These are phyloP conservation scores for Anagyrus pseudococci DNA, from an alignment of 2,888 invertebrate genomes.

Conservation along the genomic window DNA sequence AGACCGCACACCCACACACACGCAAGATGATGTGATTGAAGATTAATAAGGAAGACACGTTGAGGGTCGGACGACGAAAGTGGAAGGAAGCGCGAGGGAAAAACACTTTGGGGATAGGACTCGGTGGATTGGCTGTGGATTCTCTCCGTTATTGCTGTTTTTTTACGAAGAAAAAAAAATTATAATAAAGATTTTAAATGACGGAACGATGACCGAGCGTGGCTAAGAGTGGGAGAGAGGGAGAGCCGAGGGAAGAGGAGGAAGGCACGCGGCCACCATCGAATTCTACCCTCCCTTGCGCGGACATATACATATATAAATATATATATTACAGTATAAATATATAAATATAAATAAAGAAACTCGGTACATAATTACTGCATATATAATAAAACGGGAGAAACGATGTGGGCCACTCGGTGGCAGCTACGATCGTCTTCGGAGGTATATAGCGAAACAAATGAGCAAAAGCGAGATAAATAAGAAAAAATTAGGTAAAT, in stretches of 20 bases:
- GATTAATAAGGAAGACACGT: too few species aligned
- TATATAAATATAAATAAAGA: slow-evolving; percentile 38
- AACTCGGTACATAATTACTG: slow-evolving; percentile 33
- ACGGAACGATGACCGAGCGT: slow-evolving; percentile 36
- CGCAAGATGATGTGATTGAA: slow-evolving; percentile 5
- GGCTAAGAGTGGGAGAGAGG: slow-evolving; percentile 22
- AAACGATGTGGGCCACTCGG: slow-evolving; percentile 32
- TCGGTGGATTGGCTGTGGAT: slow-evolving; percentile 30
- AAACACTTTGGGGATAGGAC: slow-evolving; percentile 12
- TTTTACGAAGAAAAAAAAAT: slow-evolving; percentile 40
- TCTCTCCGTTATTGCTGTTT: slow-evolving; percentile 26
- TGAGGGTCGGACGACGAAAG: background rate
- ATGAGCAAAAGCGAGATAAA: too few species aligned
- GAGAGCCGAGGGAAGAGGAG: background rate
- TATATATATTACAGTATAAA: slow-evolving; percentile 35
- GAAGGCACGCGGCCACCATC: slow-evolving; percentile 42
- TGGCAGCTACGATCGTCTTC: too few species aligned
- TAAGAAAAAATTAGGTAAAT: too few species aligned
- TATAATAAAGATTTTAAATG: slow-evolving; percentile 41
- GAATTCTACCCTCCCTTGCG: slow-evolving; percentile 48
- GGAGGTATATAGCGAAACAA: too few species aligned
- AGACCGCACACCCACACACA: slow-evolving; percentile 20
- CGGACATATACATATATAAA: slow-evolving; percentile 46
- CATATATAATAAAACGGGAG: slow-evolving; percentile 36
- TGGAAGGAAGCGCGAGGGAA: slow-evolving; percentile 10